phyloP scores from a whole-genome alignment of 2,797 vertebrate genomes.

The Astyanax mexicanus region DNA sequence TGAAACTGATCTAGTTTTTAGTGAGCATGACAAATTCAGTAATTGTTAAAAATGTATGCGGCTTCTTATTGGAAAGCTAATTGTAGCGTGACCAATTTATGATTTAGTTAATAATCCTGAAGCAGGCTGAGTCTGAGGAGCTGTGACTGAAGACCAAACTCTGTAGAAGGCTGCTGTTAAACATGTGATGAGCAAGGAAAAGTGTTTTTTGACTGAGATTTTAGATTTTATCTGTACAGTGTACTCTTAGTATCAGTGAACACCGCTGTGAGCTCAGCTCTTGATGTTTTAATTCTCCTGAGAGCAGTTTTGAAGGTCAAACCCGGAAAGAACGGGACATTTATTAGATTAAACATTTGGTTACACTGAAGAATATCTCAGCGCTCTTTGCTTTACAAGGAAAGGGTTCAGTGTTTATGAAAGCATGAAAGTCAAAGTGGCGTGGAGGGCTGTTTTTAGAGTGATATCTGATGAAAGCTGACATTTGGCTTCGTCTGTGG shows the following conservation, averaged over 20 bases:
- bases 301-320: slow-evolving; percentile 3
- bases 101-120: neutral
- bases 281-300: neutral
- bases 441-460: neutral
- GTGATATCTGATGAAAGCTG: slow-evolving; percentile 7
- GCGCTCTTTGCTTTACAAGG: slow-evolving; percentile 22
- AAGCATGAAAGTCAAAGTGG: slow-evolving; percentile 5
- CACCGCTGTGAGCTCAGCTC: neutral
- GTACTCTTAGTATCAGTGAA: no score
- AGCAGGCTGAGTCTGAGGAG: neutral
- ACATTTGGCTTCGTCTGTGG: slow-evolving; percentile 27
- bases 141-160: neutral
- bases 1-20: no score
- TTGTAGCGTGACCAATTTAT: neutral
- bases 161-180: neutral
- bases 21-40: no score
- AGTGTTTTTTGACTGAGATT: neutral
- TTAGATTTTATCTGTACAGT: slow-evolving; percentile 1
- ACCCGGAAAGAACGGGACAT: neutral
- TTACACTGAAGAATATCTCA: neutral
- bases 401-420: slow-evolving; percentile 21
- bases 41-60: neutral
- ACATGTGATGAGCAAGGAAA: neutral
- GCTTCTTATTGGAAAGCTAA: neutral
- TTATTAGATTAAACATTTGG: slow-evolving; percentile 1